Percentiles rank a stretch among this genome's conserved stretches.
Conservation (phyloP, 2,888 invertebrate species). For the Schizaphis graminum region DNA sequence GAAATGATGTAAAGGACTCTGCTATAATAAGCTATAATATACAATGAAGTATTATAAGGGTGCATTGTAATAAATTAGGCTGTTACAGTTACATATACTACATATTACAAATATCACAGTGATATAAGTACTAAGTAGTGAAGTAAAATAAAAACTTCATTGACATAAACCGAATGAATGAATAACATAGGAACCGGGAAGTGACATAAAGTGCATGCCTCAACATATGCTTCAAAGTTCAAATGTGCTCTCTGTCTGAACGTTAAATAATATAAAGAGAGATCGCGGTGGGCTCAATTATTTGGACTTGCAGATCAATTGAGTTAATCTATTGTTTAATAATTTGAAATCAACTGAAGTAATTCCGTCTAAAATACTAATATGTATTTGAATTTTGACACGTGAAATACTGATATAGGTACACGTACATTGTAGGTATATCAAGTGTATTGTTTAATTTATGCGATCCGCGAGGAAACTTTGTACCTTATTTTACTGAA, state of each 20-base stretch:
- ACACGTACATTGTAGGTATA: neutral
- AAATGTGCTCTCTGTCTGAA: neutral
- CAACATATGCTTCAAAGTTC: neutral
- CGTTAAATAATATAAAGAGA: neutral
- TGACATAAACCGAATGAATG: neutral
- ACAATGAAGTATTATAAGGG: neutral
- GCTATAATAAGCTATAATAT: neutral
- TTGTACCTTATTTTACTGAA: neutral
- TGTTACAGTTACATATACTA: neutral
- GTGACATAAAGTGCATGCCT: neutral
- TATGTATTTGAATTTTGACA: neutral
- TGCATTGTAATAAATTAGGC: neutral
- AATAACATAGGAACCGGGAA: neutral
- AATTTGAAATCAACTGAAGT: neutral
- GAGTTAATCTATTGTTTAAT: neutral
- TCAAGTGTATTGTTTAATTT: neutral
- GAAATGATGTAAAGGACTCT: neutral
- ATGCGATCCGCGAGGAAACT: neutral
- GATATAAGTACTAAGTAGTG: neutral
- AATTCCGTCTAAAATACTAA: neutral
- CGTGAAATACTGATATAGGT: neutral
- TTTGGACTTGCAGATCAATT: neutral
- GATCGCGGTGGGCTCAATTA: neutral
- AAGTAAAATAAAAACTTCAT: neutral
- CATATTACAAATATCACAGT: neutral